Conservation (phyloP, 2,797 vertebrate species). For the Emydoidea blandingii region DNA sequence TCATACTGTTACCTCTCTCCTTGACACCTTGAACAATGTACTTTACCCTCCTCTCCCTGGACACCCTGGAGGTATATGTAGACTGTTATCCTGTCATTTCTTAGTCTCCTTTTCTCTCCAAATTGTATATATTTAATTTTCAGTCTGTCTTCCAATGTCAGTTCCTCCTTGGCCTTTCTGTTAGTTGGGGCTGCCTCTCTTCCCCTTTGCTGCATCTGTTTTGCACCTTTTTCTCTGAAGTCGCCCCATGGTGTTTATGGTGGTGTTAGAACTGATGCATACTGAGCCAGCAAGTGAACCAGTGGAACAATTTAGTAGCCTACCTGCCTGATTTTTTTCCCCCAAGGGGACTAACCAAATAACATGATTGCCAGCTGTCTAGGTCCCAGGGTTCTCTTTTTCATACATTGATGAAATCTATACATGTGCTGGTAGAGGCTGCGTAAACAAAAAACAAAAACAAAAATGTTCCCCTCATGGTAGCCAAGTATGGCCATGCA, state of each 20-base stretch:
- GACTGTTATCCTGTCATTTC: slow-evolving; percentile 29
- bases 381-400: not conserved
- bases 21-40: not conserved
- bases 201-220: not conserved
- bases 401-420: slow-evolving; percentile 13
- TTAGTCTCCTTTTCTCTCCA: slow-evolving; percentile 31
- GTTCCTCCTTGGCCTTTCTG: not conserved
- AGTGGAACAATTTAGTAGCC: not conserved
- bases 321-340: not conserved
- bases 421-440: not conserved
- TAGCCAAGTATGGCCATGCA: not conserved
- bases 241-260: not conserved
- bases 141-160: not conserved
- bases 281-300: not conserved
- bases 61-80: slow-evolving; percentile 14
- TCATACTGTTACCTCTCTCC: not conserved
- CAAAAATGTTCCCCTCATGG: not conserved
- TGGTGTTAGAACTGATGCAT: not conserved
- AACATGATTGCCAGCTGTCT: slow-evolving; percentile 6
- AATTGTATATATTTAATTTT: slow-evolving; percentile 27
- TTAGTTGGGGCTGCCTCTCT: slow-evolving; percentile 20
- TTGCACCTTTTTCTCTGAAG: slow-evolving; percentile 6
- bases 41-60: slow-evolving; percentile 27
- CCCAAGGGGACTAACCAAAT: not conserved
- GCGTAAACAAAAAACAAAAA: not conserved